Conservation (phyloP, 2,113 vertebrate genomes). For the Semnopithecus entellus region DNA sequence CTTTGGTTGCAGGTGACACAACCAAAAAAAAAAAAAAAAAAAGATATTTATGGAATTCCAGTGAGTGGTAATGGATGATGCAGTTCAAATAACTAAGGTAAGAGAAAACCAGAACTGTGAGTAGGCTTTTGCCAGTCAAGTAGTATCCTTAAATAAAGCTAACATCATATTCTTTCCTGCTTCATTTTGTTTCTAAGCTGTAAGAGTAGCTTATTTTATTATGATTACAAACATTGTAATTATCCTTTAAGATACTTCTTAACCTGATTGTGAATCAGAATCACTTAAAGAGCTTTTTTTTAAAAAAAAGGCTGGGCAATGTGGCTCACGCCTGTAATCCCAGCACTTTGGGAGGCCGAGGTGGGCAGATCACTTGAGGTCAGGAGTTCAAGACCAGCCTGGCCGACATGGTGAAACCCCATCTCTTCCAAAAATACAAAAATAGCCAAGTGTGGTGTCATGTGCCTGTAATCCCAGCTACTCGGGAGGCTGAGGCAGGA, state of each 20-base stretch:
- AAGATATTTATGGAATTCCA: constrained; percentile 67
- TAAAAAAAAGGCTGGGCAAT: too few species aligned
- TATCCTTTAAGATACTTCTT: neutral
- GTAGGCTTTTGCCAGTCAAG: neutral
- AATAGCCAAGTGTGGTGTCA: too few species aligned
- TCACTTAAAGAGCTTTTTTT: neutral
- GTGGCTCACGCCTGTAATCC: too few species aligned
- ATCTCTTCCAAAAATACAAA: too few species aligned
- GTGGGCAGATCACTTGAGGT: too few species aligned
- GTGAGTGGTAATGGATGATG: constrained; percentile 58
- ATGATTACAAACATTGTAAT: constrained; percentile 34
- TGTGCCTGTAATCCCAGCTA: too few species aligned
- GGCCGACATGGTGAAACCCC: too few species aligned
- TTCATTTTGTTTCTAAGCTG: constrained; percentile 11
- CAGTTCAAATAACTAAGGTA: constrained; percentile 66
- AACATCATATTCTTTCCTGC: neutral
- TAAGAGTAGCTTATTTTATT: neutral
- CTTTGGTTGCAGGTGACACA: constrained; percentile 61
- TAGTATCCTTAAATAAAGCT: constrained; percentile 24
- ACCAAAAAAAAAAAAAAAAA: neutral
- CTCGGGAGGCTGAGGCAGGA: too few species aligned
- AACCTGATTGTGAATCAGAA: neutral
- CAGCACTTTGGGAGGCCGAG: too few species aligned
- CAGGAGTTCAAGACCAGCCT: too few species aligned
- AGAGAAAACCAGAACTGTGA: constrained; percentile 33